Evolutionary conservation across 2,113 vertebrate species (phyloP).

Genomic region (Corythaeola cristata): DNA sequence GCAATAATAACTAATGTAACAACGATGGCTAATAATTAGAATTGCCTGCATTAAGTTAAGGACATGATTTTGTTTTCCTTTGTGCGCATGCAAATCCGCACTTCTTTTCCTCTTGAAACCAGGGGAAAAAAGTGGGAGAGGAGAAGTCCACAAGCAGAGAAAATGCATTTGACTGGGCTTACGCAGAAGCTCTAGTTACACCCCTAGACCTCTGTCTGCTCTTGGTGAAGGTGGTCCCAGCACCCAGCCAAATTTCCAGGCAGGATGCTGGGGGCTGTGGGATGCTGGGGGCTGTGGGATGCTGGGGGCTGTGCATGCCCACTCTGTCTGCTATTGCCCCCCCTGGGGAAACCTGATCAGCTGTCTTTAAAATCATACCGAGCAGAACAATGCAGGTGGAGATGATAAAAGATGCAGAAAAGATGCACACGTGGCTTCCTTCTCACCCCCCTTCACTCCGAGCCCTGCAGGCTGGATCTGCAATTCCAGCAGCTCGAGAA

Average conservation of each 20-base stretch:
- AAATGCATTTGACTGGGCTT: not conserved
- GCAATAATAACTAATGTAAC: constrained; percentile 27
- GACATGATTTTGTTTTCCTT: not conserved
- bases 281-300: not conserved
- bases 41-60: constrained; percentile 4
- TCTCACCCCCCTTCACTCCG: not conserved
- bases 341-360: not conserved
- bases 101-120: not conserved
- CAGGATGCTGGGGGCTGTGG: not conserved
- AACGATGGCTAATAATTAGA: constrained; percentile 5
- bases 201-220: not conserved
- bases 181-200: not conserved
- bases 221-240: not conserved
- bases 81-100: not conserved
- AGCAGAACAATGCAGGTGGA: constrained; percentile 25
- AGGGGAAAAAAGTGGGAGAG: not conserved
- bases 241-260: not conserved
- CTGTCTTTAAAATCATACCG: not conserved
- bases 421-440: constrained; percentile 5
- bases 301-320: not conserved
- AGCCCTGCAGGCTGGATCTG: constrained; percentile 53
- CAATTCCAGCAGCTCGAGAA: constrained; percentile 28
- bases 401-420: constrained; percentile 25
- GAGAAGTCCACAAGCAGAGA: not conserved
- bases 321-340: not conserved